Conservation (phyloP, 2,113 vertebrate genomes). For the Perca fluviatilis region DNA sequence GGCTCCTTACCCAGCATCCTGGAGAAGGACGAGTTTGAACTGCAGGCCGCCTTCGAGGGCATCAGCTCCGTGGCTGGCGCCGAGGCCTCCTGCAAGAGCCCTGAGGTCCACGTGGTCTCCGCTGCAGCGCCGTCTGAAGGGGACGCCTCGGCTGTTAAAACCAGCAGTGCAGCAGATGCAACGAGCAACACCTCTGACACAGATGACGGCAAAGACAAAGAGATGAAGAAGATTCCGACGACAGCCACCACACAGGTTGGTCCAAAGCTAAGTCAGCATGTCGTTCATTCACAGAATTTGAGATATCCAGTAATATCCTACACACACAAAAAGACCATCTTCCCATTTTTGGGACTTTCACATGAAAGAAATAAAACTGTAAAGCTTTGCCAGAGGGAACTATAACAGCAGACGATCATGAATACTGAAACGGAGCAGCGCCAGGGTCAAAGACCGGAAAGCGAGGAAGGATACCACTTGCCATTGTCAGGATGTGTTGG, state of each 20-base stretch:
- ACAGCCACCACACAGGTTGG: constrained; percentile 91
- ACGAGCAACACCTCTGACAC: constrained; percentile 84
- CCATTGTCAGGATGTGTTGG: constrained; percentile 36
- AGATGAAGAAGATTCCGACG: constrained; percentile 95
- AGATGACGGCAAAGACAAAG: constrained; percentile 93
- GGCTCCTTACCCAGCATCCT: constrained; percentile 86
- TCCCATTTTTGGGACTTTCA: not conserved
- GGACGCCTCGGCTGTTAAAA: constrained; percentile 85
- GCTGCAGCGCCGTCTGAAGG: constrained; percentile 81
- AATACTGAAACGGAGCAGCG: constrained; percentile 3
- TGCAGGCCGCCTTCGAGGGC: constrained; percentile 85
- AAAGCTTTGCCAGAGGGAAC: constrained; percentile 14
- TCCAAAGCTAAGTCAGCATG: not conserved
- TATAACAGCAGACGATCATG: not conserved
- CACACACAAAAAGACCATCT: not conserved
- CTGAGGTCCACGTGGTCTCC: constrained; percentile 77
- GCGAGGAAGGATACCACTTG: constrained; percentile 15
- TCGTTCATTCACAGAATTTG: not conserved
- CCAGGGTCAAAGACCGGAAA: constrained; percentile 5
- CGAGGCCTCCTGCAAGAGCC: constrained; percentile 84
- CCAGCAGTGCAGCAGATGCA: constrained; percentile 85
- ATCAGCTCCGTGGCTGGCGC: constrained; percentile 82
- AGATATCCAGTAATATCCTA: not conserved
- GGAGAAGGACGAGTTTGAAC: constrained; percentile 92
- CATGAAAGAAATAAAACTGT: constrained; percentile 1